phyloP scores from a whole-genome alignment of 2,888 invertebrate genomes.

The Minunthozetes semirufus region DNA sequence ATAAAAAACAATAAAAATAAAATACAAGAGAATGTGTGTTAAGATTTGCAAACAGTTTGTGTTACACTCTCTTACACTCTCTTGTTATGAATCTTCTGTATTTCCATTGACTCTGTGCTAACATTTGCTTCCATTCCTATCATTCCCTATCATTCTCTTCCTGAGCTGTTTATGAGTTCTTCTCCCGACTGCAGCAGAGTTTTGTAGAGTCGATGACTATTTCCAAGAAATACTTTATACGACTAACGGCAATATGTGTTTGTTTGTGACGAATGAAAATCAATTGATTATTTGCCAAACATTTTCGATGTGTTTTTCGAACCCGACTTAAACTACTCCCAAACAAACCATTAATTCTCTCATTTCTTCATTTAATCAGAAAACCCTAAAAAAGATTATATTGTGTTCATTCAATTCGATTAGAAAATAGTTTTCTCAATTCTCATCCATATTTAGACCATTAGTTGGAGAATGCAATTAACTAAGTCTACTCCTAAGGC shows the following conservation, averaged over 20 bases:
- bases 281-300: not conserved
- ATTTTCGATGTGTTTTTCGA: not conserved
- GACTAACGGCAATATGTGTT: conserved; percentile 6
- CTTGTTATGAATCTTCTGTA: not conserved
- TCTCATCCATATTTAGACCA: no score
- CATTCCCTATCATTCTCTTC: not conserved
- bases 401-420: no score
- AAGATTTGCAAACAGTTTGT: not conserved
- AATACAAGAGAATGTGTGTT: not conserved
- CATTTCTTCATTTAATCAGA: no score
- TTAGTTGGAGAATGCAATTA: no score
- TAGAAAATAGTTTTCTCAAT: no score
- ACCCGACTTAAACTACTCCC: not conserved
- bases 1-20: not conserved
- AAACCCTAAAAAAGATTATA: no score
- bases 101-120: not conserved
- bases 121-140: not conserved
- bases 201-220: conserved; percentile 5
- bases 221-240: conserved; percentile 7
- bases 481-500: no score
- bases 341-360: not conserved
- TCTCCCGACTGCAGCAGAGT: not conserved
- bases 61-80: not conserved
- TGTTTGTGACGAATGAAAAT: not conserved
- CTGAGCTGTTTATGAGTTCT: conserved; percentile 1